phyloP scores from a whole-genome alignment of 2,797 vertebrate species.

The Sandelia bainsii region DNA sequence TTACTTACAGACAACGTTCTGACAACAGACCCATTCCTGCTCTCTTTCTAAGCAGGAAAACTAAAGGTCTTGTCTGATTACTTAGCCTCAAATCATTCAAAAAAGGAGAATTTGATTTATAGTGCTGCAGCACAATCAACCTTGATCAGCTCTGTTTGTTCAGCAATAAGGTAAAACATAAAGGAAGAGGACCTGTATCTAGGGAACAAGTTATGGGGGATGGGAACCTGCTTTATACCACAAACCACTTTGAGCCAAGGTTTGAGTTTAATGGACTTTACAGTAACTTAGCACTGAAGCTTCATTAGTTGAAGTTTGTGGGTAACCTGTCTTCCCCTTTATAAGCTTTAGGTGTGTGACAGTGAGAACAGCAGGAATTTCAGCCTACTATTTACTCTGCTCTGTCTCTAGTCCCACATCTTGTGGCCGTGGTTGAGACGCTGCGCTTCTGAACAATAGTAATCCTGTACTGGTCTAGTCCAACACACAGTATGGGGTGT shows the following conservation, averaged over 20 bases:
- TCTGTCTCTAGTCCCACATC: conserved; percentile 19
- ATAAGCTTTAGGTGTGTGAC: conserved; percentile 15
- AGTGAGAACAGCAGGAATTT: conserved; percentile 31
- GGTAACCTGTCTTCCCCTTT: conserved; percentile 42
- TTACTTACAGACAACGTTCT: conserved; percentile 60
- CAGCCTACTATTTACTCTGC: neutral
- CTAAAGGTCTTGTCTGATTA: conserved; percentile 37
- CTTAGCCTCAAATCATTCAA: conserved; percentile 12
- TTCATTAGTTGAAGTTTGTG: conserved; percentile 37
- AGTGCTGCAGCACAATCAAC: neutral
- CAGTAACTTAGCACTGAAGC: too few species aligned
- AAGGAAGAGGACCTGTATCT: neutral
- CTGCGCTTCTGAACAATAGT: conserved; percentile 60
- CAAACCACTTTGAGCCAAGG: too few species aligned
- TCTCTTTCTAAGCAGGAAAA: conserved; percentile 57
- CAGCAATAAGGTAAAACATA: neutral
- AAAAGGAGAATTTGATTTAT: neutral
- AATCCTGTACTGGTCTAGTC: conserved; percentile 41
- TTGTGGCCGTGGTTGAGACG: conserved; percentile 57
- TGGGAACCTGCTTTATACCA: neutral
- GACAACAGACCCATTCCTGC: conserved; percentile 54
- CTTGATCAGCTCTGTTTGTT: neutral
- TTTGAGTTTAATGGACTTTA: too few species aligned
- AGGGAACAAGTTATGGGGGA: conserved; percentile 5
- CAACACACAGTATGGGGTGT: conserved; percentile 43